These are phyloP conservation scores for Sitta carolinensis DNA, from an alignment of 2,797 vertebrate genomes.

Conservation along the genomic window DNA sequence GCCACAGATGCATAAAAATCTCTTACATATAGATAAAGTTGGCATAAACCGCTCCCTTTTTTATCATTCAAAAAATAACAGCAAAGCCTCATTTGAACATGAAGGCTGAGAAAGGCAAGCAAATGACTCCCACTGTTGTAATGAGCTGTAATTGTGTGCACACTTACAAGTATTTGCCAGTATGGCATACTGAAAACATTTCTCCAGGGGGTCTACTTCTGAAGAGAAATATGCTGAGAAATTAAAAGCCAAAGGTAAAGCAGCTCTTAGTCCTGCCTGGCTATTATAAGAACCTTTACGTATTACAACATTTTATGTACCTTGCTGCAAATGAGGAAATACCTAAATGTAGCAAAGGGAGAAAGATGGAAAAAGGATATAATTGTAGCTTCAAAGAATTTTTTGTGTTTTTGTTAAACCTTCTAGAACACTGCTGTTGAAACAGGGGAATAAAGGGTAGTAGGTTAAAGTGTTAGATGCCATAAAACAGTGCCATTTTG, in stretches of 20 bases:
- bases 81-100: not conserved
- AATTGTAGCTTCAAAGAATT: not conserved
- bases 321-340: not conserved
- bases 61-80: not conserved
- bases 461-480: not conserved
- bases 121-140: conserved; percentile 49
- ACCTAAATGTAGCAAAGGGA: not conserved
- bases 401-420: not conserved
- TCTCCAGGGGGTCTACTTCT: conserved; percentile 6
- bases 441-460: not conserved
- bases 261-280: not conserved
- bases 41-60: not conserved
- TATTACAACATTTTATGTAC: not conserved
- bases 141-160: conserved; percentile 33
- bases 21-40: not conserved
- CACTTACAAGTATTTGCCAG: conserved; percentile 24
- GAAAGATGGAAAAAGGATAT: not conserved
- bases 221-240: not conserved
- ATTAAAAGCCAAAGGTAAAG: conserved; percentile 35
- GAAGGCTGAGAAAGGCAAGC: conserved; percentile 15
- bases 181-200: not conserved
- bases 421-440: not conserved
- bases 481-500: not conserved
- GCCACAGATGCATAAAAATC: not conserved
- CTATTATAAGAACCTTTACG: not conserved